These are phyloP conservation scores for Vireo altiloquus DNA, from an alignment of 2,113 vertebrate species.

Conservation along the genomic window DNA sequence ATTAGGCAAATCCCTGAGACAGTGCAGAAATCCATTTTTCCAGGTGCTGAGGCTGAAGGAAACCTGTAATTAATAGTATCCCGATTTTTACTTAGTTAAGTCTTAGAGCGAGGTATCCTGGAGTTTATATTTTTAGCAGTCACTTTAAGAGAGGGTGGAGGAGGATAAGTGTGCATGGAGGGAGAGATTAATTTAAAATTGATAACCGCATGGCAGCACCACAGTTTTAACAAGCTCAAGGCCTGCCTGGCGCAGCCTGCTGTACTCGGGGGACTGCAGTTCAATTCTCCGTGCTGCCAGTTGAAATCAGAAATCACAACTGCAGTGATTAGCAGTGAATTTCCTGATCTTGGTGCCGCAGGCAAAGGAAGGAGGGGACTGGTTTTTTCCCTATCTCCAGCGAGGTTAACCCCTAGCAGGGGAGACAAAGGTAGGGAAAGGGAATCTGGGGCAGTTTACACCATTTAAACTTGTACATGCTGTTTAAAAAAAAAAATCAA, in stretches of 20 bases:
- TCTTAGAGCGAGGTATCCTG: slow-evolving; percentile 69
- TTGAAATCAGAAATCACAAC: slow-evolving; percentile 84
- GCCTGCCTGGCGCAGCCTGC: slow-evolving; percentile 69
- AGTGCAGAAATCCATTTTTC: slow-evolving; percentile 46
- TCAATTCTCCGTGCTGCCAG: slow-evolving; percentile 81
- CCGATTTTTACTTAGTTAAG: slow-evolving; percentile 64
- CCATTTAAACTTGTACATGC: slow-evolving; percentile 5
- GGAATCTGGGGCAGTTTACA: slow-evolving; percentile 1
- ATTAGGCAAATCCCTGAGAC: slow-evolving; percentile 44
- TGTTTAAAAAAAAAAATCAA: slow-evolving; percentile 29
- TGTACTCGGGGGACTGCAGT: slow-evolving; percentile 72
- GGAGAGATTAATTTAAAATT: slow-evolving; percentile 81
- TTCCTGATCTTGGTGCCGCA: slow-evolving; percentile 71
- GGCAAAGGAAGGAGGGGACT: slow-evolving; percentile 59
- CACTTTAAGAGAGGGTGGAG: slow-evolving; percentile 69
- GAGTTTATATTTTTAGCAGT: slow-evolving; percentile 79
- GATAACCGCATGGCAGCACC: slow-evolving; percentile 72
- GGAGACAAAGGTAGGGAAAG: background rate
- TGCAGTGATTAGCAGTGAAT: slow-evolving; percentile 80
- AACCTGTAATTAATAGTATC: slow-evolving; percentile 69
- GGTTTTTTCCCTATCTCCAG: background rate
- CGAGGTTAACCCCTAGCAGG: slow-evolving; percentile 58
- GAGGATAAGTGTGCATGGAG: slow-evolving; percentile 41
- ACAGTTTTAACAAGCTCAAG: slow-evolving; percentile 77
- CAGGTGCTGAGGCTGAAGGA: slow-evolving; percentile 53